Conservation (phyloP, 2,888 invertebrate genomes). For the Maniola hyperantus region DNA sequence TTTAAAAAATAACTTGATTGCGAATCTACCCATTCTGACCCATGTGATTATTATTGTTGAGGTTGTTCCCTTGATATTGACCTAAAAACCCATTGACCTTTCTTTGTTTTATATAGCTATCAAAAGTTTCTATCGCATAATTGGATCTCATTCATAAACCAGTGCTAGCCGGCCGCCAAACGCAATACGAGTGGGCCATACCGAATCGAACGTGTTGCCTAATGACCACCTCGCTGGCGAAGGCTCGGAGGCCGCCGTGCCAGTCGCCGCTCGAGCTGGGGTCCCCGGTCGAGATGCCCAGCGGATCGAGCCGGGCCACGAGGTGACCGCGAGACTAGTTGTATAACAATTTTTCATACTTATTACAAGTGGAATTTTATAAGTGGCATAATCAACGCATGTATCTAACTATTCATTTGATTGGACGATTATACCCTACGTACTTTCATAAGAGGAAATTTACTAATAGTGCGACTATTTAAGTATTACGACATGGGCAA, state of each 20-base stretch:
- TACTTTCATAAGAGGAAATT: background rate
- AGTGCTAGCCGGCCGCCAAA: conserved; percentile 18
- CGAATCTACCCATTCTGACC: background rate
- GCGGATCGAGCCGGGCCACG: conserved; percentile 95
- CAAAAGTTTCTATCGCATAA: conserved; percentile 2
- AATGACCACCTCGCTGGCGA: conserved; percentile 79
- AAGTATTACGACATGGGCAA: background rate
- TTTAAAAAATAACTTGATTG: no score
- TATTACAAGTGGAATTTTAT: conserved; percentile 4
- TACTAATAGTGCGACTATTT: background rate
- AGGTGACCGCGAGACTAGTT: conserved; percentile 95
- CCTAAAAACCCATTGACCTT: conserved; percentile 16
- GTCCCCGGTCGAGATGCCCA: conserved; percentile 92
- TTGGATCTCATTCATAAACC: conserved; percentile 27
- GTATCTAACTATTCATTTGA: background rate
- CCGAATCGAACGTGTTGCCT: conserved; percentile 81
- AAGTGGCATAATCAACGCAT: background rate
- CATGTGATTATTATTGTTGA: background rate
- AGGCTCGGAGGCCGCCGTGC: conserved; percentile 77
- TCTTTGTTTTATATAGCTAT: background rate
- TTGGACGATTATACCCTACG: background rate
- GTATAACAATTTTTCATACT: conserved; percentile 47
- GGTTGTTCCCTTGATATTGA: background rate
- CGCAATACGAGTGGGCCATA: conserved; percentile 54
- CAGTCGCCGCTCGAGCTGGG: conserved; percentile 77